Conservation (phyloP, 2,797 vertebrate species). For the Adelosebastes latens region DNA sequence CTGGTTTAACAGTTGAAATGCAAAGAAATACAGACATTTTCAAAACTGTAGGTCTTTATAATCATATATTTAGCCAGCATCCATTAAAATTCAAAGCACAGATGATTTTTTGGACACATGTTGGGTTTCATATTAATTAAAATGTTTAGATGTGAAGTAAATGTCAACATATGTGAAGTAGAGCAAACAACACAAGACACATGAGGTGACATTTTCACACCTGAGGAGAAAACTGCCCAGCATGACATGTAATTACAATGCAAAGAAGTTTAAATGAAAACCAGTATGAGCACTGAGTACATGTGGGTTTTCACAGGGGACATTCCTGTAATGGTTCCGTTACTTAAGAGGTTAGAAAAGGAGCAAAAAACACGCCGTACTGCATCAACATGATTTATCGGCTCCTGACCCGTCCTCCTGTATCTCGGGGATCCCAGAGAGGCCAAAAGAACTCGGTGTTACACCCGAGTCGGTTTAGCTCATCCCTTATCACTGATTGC, state of each 20-base stretch:
- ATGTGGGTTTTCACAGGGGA: neutral
- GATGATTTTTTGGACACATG: neutral
- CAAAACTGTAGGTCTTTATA: neutral
- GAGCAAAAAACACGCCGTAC: neutral
- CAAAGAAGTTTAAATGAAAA: neutral
- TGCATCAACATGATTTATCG: constrained; percentile 18
- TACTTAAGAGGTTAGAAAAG: neutral
- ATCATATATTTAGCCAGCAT: neutral
- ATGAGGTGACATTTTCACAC: neutral
- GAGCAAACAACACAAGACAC: neutral
- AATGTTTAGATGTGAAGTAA: neutral
- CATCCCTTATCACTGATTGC: constrained; percentile 48
- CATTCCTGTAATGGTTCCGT: neutral
- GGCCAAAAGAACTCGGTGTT: constrained; percentile 40
- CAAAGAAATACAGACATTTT: neutral
- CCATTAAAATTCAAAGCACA: neutral
- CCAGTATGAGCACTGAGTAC: neutral
- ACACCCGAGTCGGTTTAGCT: constrained; percentile 40
- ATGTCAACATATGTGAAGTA: neutral
- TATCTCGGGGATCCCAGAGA: constrained; percentile 32
- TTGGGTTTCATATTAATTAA: neutral
- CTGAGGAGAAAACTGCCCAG: neutral
- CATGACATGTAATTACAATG: neutral
- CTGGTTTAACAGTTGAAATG: neutral
- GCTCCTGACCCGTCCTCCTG: constrained; percentile 13